Evolutionary conservation across 2,888 invertebrate species (phyloP), one percentile per base, ranked within the genome.

Genomic region (Drosophila histrio): DNA sequence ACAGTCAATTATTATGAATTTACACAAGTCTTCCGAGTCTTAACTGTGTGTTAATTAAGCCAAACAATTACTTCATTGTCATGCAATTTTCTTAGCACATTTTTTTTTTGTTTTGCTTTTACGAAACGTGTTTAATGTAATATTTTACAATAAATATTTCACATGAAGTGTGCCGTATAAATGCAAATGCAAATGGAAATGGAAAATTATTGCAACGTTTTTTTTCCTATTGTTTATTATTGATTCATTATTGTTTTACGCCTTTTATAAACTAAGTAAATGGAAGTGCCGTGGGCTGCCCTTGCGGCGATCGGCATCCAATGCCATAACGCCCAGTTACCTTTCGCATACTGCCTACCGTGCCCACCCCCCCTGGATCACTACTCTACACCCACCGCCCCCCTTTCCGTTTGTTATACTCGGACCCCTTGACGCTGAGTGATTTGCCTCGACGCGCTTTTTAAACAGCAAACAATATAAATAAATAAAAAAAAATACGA

Each of bases 361-460:
- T 19, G 1, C 26, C 34, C 6, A 1, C 17, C n/a, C 26, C 17
- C 28, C 8, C 24, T 11, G 47, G 21, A n/a, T n/a, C 13, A 13
- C 34, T 13, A 2, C 17, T 19, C 34, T 7, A 21, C 22, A 15
- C 36, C 11, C 28, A 19, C 11, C 28, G 19, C 24, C 39, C 28
- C n/a, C 8, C 15, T 30, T 22, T 4, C 32, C 62, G 62, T 44
- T 50, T 46, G 72, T 67, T 56, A 52, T 60, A 62, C 69, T 79
- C 53, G 60, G 62, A 19, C 64, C 56, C 76, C 50, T 65, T 59
- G 68, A 63, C 49, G 46, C 65, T 66, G 78, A 83, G 69, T 80
- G 80, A 77, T 80, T 83, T 83, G 79, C 77, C 72, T 77, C 68
- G 62, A 79, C 77, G 77, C 79, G 74, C 69, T 77, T 79, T 77